phyloP scores from a whole-genome alignment of 2,113 vertebrate genomes.

The Chloebia gouldiae region DNA sequence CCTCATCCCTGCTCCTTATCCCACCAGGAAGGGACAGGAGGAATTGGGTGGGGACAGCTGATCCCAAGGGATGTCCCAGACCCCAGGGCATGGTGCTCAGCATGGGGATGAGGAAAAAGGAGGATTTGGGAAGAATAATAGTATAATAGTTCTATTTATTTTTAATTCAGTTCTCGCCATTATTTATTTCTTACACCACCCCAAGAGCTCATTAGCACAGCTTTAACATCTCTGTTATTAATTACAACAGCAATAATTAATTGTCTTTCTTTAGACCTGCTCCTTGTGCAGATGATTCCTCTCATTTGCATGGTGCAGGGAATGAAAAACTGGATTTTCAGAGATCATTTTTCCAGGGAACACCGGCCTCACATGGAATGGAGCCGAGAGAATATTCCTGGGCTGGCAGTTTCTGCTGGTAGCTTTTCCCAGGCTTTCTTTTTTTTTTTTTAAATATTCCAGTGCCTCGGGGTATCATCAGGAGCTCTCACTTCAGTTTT shows the following conservation, averaged over 20 bases:
- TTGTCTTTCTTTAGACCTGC: not conserved
- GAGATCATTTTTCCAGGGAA: not conserved
- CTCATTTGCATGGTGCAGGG: fast-evolving
- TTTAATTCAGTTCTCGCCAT: not conserved
- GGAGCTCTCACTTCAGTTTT: not conserved
- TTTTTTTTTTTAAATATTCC: not conserved
- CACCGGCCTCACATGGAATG: fast-evolving
- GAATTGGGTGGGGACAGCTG: not conserved
- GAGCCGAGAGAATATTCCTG: not conserved
- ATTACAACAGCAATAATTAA: not conserved
- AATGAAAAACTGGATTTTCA: not conserved
- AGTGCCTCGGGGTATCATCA: not conserved
- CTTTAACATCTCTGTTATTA: not conserved
- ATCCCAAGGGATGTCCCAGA: not conserved
- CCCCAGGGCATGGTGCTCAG: not conserved
- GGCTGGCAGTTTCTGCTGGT: not conserved
- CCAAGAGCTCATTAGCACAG: not conserved
- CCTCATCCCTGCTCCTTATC: not conserved
- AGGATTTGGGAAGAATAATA: not conserved
- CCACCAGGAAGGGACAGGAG: not conserved
- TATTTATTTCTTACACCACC: not conserved
- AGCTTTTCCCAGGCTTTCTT: not conserved
- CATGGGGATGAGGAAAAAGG: not conserved
- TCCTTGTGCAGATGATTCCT: not conserved
- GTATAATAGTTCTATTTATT: not conserved